Conservation (phyloP, 23 tunicate species). For the Ciona savignyi region DNA sequence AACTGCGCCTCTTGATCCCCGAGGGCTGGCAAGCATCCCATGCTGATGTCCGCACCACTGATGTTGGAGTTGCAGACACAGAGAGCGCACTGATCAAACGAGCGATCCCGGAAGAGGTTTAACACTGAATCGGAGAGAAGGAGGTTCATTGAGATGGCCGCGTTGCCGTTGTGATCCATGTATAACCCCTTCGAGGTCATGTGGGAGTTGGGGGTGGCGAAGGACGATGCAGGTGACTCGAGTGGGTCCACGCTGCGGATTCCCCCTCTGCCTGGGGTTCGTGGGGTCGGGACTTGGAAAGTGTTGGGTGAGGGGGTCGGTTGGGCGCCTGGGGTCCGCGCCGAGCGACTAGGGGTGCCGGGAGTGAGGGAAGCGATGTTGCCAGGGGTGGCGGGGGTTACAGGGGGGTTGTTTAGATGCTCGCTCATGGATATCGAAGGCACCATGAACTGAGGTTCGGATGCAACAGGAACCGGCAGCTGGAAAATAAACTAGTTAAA, state of each 20-base stretch:
- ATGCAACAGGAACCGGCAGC: neutral
- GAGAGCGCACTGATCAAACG: slow-evolving; percentile 84
- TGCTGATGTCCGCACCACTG: slow-evolving; percentile 60
- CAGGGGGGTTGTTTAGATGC: neutral
- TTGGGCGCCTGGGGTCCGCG: slow-evolving; percentile 58
- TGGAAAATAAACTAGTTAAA: neutral
- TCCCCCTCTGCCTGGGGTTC: slow-evolving; percentile 34
- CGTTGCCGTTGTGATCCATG: slow-evolving; percentile 47
- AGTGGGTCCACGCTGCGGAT: slow-evolving; percentile 42
- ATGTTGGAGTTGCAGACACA: slow-evolving; percentile 82
- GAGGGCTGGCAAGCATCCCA: slow-evolving; percentile 60
- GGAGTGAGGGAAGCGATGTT: slow-evolving; percentile 15
- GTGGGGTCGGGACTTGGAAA: slow-evolving; percentile 33
- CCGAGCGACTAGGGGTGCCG: slow-evolving; percentile 41
- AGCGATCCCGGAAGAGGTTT: slow-evolving; percentile 63
- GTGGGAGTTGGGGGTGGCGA: slow-evolving; percentile 46
- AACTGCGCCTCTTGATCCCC: slow-evolving; percentile 38
- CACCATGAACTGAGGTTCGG: slow-evolving; percentile 2
- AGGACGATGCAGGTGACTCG: slow-evolving; percentile 40
- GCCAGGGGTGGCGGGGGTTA: slow-evolving; percentile 50
- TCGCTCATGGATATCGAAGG: slow-evolving; percentile 6
- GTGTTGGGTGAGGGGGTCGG: slow-evolving; percentile 21
- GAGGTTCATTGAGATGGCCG: slow-evolving; percentile 58
- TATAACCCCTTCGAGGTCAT: neutral
- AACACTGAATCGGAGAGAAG: slow-evolving; percentile 74